These are phyloP conservation scores for Elaphurus davidianus DNA, from an alignment of 2,113 vertebrate species.

Conservation along the genomic window DNA sequence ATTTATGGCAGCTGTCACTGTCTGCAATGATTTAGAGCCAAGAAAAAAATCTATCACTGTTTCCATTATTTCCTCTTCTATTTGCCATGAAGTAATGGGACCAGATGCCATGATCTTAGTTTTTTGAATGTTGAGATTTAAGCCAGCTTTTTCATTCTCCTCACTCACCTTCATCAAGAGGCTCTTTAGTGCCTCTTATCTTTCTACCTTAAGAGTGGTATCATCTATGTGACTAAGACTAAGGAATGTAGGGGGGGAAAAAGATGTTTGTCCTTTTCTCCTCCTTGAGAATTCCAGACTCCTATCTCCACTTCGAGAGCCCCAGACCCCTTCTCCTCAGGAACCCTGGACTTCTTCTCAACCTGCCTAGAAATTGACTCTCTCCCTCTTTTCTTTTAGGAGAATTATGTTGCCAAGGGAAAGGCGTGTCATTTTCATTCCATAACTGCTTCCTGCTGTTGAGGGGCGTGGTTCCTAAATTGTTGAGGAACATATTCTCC, in stretches of 20 bases:
- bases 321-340: neutral
- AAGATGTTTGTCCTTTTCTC: neutral
- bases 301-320: neutral
- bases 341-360: neutral
- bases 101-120: neutral
- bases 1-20: neutral
- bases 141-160: neutral
- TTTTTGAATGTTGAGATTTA: neutral
- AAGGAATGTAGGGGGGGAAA: neutral
- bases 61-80: neutral
- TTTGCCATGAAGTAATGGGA: neutral
- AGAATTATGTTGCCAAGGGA: neutral
- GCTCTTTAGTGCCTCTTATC: neutral
- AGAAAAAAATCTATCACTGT: neutral
- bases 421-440: neutral
- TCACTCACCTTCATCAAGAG: neutral
- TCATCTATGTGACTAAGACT: neutral
- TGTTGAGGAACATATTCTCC: neutral
- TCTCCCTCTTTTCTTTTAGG: neutral
- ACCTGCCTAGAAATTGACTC: neutral
- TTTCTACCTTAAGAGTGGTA: neutral
- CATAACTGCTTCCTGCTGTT: neutral
- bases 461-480: neutral
- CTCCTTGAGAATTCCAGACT: neutral
- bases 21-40: neutral